Conservation (phyloP, 2,888 invertebrate genomes). For the Phengaris arion region DNA sequence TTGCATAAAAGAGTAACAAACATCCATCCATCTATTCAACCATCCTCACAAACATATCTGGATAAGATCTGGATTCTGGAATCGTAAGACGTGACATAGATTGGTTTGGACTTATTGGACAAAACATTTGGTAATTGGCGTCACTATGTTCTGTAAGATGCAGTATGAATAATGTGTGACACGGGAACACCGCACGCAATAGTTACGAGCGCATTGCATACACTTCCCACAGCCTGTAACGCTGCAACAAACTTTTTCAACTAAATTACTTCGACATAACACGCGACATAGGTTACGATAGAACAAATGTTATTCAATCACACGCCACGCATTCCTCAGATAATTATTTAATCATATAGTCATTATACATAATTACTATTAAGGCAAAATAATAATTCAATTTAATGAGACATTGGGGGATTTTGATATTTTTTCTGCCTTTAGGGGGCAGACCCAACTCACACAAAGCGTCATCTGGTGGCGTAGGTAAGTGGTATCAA, state of each 20-base stretch:
- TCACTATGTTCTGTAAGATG: background rate
- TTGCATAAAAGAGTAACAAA: no score
- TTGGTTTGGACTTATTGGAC: background rate
- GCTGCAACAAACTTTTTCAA: constrained; percentile 18
- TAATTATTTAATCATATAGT: background rate
- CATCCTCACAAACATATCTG: no score
- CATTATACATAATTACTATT: background rate
- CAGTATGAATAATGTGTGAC: constrained; percentile 4
- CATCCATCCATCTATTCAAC: no score
- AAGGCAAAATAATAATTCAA: background rate
- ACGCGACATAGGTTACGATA: constrained; percentile 6
- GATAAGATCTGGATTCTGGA: background rate
- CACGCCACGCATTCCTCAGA: background rate
- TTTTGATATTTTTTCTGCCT: no score
- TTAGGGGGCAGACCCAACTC: no score
- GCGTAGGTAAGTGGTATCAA: no score
- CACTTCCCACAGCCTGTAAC: constrained; percentile 24
- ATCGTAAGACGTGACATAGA: background rate
- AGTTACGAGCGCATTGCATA: background rate
- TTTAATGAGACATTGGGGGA: background rate
- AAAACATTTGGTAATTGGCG: background rate
- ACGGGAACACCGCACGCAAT: constrained; percentile 8
- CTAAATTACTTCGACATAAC: constrained; percentile 7
- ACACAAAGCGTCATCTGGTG: no score
- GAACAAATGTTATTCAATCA: background rate